Evolutionary conservation across 2,797 vertebrate species (phyloP).

Genomic region (Cossypha polioptera): DNA sequence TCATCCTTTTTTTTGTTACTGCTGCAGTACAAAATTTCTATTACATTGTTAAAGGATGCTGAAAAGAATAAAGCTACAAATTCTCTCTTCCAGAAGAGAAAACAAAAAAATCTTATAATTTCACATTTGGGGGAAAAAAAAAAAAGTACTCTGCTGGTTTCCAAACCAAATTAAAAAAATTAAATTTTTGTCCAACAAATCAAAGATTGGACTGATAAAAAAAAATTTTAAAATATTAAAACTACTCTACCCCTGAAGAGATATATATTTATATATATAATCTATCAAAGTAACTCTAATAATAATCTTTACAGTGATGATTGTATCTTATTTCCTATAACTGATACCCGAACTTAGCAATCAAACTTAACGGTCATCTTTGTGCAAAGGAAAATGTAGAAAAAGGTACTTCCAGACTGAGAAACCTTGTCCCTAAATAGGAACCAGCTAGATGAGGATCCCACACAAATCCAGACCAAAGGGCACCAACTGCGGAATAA

Average conservation of each 20-base stretch:
- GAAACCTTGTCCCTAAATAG: background rate
- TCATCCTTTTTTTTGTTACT: background rate
- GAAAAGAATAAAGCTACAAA: background rate
- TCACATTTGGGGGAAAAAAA: background rate
- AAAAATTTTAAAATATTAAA: background rate
- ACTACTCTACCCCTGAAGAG: background rate
- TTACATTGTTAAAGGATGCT: background rate
- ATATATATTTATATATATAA: background rate
- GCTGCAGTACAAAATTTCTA: background rate
- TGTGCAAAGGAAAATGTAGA: background rate
- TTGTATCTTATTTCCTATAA: background rate
- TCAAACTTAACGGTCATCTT: background rate
- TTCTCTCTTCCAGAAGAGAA: background rate
- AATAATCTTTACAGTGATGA: background rate
- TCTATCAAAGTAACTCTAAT: background rate
- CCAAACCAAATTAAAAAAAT: background rate
- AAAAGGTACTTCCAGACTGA: background rate
- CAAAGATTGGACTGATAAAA: background rate
- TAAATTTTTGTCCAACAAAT: background rate
- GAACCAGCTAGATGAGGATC: background rate
- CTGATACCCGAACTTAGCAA: background rate
- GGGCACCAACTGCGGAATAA: background rate
- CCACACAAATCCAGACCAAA: background rate
- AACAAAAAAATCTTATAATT: background rate
- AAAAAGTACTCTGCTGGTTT: background rate